A percentile compares a stretch with the other conserved stretches of the same genome.
Evolutionary conservation across 2,113 vertebrate genomes (phyloP).

Genomic region (Syrmaticus mikado): DNA sequence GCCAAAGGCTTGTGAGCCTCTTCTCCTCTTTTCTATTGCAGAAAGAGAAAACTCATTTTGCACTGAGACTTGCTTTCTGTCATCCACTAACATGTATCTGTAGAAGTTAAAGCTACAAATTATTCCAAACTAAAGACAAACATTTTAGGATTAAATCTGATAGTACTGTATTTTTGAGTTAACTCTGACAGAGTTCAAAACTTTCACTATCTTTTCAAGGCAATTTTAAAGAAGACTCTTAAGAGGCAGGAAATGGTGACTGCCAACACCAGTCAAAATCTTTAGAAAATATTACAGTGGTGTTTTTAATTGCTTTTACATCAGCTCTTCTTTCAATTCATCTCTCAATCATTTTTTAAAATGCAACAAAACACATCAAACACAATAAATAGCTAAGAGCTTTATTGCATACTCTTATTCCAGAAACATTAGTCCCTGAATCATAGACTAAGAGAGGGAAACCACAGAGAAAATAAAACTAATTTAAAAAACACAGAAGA

Average conservation of each 20-base stretch:
- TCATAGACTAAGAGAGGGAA: background rate
- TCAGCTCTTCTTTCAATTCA: background rate
- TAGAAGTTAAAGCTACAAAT: background rate
- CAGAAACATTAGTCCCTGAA: background rate
- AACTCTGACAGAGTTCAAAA: background rate
- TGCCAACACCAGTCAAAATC: background rate
- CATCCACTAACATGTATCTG: background rate
- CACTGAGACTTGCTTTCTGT: background rate
- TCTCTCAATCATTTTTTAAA: background rate
- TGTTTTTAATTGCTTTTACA: background rate
- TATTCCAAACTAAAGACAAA: background rate
- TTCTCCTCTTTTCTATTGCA: background rate
- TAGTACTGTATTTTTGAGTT: background rate
- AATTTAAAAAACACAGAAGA: accelerated
- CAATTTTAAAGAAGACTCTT: background rate
- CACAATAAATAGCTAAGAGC: accelerated
- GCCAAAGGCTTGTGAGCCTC: background rate
- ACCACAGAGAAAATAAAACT: background rate
- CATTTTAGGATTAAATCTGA: background rate
- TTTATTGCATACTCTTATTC: background rate
- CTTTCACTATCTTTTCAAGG: background rate
- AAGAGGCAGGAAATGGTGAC: background rate
- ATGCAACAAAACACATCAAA: background rate
- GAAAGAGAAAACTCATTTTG: background rate
- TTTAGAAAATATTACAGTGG: background rate